phyloP scores from a whole-genome alignment of 1,140 invertebrate species.

The Cyclargus thomasi region DNA sequence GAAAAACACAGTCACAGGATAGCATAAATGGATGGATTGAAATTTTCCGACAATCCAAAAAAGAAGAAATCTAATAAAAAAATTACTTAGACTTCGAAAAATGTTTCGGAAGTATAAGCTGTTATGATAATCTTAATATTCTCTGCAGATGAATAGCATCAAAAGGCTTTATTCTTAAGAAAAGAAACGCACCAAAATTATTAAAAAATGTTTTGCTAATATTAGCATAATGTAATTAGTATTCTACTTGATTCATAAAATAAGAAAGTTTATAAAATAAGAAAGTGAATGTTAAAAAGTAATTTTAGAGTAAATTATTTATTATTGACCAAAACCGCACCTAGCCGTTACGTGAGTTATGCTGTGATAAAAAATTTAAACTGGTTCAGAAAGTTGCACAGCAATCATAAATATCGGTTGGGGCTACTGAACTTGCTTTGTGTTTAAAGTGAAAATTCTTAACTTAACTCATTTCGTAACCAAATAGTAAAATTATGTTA shows the following conservation, averaged over 20 bases:
- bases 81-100: too few species aligned
- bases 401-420: not conserved
- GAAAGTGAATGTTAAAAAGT: not conserved
- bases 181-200: too few species aligned
- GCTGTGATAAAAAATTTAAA: not conserved
- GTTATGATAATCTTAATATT: too few species aligned
- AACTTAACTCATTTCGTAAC: not conserved
- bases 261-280: not conserved
- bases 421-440: not conserved
- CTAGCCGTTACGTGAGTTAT: not conserved
- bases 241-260: too few species aligned
- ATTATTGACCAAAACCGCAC: not conserved
- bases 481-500: not conserved
- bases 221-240: too few species aligned
- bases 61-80: too few species aligned
- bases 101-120: too few species aligned
- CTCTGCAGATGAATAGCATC: too few species aligned
- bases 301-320: not conserved
- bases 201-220: too few species aligned
- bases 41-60: too few species aligned
- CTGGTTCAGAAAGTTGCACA: conserved; percentile 2
- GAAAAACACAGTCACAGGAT: not conserved
- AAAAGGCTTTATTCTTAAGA: too few species aligned
- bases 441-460: not conserved
- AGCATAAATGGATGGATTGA: too few species aligned